Conservation (phyloP, 2,888 invertebrate species). For the Ditylenchus weischeri region DNA sequence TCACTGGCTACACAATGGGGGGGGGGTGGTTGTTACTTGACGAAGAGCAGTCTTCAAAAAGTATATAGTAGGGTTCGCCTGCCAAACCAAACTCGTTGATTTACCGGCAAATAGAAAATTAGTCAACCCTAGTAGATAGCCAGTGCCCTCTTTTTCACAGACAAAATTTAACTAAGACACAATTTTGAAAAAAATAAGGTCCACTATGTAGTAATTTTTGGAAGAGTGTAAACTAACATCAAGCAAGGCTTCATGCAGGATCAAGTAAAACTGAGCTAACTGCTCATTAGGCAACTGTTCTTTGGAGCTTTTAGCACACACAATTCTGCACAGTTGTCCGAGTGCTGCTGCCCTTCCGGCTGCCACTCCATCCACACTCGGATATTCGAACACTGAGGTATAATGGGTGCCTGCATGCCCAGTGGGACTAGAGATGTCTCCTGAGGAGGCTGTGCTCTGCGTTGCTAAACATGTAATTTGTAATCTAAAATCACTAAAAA, state of each 20-base stretch:
- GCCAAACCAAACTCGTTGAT: too few relatives aligned
- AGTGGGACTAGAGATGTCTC: conserved; percentile 27
- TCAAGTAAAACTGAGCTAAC: conserved; percentile 86
- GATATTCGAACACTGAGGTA: conserved; percentile 26
- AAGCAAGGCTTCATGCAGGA: conserved; percentile 72
- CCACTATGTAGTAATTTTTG: too few relatives aligned
- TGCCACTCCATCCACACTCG: conserved; percentile 53
- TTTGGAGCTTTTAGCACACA: conserved; percentile 89
- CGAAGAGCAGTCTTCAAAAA: too few relatives aligned
- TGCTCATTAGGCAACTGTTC: conserved; percentile 87
- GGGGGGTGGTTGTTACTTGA: too few relatives aligned
- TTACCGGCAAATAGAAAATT: too few relatives aligned
- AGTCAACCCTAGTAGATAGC: too few relatives aligned
- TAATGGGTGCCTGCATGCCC: conserved; percentile 7
- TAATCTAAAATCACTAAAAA: background rate
- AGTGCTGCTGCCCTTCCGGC: conserved; percentile 86
- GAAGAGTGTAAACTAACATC: conserved; percentile 32
- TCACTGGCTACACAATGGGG: too few relatives aligned
- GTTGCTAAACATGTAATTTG: conserved; percentile 17
- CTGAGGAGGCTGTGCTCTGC: conserved; percentile 29
- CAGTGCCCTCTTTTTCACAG: too few relatives aligned
- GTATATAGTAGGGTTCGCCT: too few relatives aligned
- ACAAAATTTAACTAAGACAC: too few relatives aligned
- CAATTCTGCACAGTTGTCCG: conserved; percentile 87
- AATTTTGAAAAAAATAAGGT: too few relatives aligned